phyloP scores from a whole-genome alignment of 2,113 vertebrate species.

The Ophthalmolycus amberensis region DNA sequence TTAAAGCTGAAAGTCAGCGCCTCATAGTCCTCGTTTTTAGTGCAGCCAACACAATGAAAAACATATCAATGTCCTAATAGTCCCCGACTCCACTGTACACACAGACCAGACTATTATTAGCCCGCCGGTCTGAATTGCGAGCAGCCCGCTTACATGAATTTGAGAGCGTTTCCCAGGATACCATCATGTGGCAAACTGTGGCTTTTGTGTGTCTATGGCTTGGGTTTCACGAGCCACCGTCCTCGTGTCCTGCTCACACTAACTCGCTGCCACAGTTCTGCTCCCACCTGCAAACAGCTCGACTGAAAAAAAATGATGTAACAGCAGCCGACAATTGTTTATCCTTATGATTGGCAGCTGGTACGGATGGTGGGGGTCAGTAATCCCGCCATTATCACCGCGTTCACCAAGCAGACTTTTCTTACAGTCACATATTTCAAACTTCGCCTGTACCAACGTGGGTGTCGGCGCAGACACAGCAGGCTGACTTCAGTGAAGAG shows the following conservation, averaged over 20 bases:
- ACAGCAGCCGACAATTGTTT: constrained; percentile 22
- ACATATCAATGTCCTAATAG: background rate
- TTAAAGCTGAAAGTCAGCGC: background rate
- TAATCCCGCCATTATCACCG: constrained; percentile 46
- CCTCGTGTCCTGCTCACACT: background rate
- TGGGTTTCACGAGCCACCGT: background rate
- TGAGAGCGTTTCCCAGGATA: constrained; percentile 29
- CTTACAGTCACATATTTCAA: constrained; percentile 16
- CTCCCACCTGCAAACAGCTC: constrained; percentile 20
- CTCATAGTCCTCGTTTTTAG: background rate
- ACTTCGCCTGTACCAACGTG: constrained; percentile 30
- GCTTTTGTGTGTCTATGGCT: constrained; percentile 4
- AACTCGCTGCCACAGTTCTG: background rate
- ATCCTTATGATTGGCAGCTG: constrained; percentile 39
- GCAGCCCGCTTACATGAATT: constrained; percentile 5
- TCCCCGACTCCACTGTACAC: constrained; percentile 4
- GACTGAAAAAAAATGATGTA: constrained; percentile 9
- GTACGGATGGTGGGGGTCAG: constrained; percentile 28
- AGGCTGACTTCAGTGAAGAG: too few relatives aligned
- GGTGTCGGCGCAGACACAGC: constrained; percentile 11
- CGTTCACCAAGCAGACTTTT: constrained; percentile 29
- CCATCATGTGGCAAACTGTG: background rate
- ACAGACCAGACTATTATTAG: constrained; percentile 37
- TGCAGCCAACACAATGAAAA: background rate
- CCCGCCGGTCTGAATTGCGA: constrained; percentile 5